These are phyloP conservation scores for Ellobius talpinus DNA, from an alignment of 2,113 vertebrate species.

Conservation along the genomic window DNA sequence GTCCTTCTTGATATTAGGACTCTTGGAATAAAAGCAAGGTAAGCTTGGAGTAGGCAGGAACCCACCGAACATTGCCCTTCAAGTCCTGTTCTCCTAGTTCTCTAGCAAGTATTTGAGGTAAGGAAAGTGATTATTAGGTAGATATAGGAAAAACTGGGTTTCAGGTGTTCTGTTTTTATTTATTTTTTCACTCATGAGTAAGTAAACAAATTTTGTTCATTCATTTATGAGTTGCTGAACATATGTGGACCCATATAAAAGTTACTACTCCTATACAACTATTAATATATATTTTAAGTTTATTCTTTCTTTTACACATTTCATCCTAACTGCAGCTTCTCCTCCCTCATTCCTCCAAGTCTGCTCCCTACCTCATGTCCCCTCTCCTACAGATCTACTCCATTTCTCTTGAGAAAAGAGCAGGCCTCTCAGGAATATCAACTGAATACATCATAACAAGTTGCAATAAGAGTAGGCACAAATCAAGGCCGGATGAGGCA, in stretches of 20 bases:
- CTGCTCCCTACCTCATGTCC: neutral
- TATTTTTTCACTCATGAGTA: neutral
- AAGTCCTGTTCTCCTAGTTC: neutral
- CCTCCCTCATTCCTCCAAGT: neutral
- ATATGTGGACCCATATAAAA: accelerated
- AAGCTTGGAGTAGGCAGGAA: neutral
- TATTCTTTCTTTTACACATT: neutral
- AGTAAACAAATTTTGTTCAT: neutral
- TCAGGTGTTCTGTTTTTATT: neutral
- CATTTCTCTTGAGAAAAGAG: neutral
- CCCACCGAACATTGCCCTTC: neutral
- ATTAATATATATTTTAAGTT: neutral
- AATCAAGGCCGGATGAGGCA: neutral
- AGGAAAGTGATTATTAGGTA: neutral
- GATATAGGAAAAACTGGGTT: no score
- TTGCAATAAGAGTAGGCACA: neutral
- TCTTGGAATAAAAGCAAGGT: neutral
- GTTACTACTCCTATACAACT: neutral
- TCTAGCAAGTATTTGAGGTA: neutral
- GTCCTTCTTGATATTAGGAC: neutral
- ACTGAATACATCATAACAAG: neutral
- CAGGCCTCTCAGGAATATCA: neutral
- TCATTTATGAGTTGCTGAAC: neutral
- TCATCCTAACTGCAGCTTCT: neutral
- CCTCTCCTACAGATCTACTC: neutral